Base-by-base conservation (phyloP, 1,140 invertebrate species). In the Proctacanthus coquilletti region DNA sequence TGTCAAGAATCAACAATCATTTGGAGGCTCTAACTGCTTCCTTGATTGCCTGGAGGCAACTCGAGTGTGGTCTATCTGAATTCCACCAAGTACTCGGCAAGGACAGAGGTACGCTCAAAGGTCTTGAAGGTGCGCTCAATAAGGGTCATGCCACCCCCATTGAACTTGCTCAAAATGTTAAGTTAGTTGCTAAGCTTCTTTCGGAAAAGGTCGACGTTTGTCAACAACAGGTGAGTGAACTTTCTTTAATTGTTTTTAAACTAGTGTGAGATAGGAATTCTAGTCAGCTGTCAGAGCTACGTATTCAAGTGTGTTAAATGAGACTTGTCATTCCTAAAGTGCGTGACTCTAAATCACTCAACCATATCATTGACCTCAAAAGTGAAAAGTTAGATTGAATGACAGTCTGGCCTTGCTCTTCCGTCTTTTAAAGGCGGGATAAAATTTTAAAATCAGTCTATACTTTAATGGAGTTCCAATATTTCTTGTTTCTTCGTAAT, bases 141-240 rank as follows among this genome's bases (percentile, higher is more conserved):
- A 69, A 69, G 39, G 72, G 73, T 25, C 68, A 66, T n/a, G 65
- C 70, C 8, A 65, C 69, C 5, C 66, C 72, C 14, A 64, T 69
- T 1, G 65, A 70, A 40, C 58, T 71, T 19, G 73, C 74, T 6
- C 68, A 72, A 15, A 75, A 73, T 21, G 69, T 78, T 9, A 66
- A 73, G 34, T 69, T 77, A 46, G 72, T 80, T 13, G 74, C 77
- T 3, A 70, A 73, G 49, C 56, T 80, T 19, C 62, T 83, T 10
- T 77, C 75, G 6, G 77, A 81, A 49, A 73, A 69, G 46, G 64
- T 68, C 31, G 64, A 69, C 33, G 50, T 54, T 5, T 61, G 56
- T 45, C 57, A 57, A 45, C 64, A 57, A 39, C 53, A 69, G 44
- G 63, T 65, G 46, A 45, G 10, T 42, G 31, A 36, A 13, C n/a